Evolutionary conservation across 2,888 invertebrate genomes (phyloP).

Genomic region (Lithophane leautieri): DNA sequence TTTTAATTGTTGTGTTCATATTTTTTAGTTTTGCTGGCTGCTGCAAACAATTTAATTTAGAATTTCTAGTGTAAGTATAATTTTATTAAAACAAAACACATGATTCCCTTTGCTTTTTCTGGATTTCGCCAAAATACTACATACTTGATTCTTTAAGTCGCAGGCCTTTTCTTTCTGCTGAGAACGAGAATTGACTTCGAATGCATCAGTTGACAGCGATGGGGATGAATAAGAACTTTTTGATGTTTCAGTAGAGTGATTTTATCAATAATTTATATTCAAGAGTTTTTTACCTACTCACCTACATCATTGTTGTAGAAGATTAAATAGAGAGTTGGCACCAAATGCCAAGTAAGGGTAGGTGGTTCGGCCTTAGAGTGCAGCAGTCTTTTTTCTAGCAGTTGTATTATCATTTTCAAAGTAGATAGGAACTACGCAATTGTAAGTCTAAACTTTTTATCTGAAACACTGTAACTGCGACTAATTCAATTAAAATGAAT

Average conservation of each 20-base stretch:
- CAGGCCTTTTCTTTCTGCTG: background rate
- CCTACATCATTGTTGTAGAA: background rate
- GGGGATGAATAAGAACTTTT: background rate
- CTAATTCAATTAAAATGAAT: slow-evolving; percentile 58
- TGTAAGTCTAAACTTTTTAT: background rate
- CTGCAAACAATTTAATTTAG: background rate
- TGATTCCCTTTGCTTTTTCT: background rate
- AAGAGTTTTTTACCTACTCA: background rate
- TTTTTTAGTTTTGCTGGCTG: slow-evolving; percentile 5
- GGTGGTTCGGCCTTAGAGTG: too few relatives aligned
- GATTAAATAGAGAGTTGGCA: background rate
- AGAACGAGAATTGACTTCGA: background rate
- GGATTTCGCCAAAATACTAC: background rate
- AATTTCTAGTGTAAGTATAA: background rate
- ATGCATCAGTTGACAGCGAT: background rate
- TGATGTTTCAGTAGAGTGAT: background rate
- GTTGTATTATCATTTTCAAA: background rate
- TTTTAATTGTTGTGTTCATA: slow-evolving; percentile 10
- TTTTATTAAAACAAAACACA: background rate
- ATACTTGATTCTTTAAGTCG: background rate
- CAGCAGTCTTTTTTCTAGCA: background rate
- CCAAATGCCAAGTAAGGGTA: too few relatives aligned
- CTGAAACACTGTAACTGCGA: slow-evolving; percentile 16
- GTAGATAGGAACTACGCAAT: background rate
- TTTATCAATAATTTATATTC: background rate